These are phyloP conservation scores for Elaeidobius kamerunicus DNA, from an alignment of 2,888 invertebrate genomes.

Conservation along the genomic window DNA sequence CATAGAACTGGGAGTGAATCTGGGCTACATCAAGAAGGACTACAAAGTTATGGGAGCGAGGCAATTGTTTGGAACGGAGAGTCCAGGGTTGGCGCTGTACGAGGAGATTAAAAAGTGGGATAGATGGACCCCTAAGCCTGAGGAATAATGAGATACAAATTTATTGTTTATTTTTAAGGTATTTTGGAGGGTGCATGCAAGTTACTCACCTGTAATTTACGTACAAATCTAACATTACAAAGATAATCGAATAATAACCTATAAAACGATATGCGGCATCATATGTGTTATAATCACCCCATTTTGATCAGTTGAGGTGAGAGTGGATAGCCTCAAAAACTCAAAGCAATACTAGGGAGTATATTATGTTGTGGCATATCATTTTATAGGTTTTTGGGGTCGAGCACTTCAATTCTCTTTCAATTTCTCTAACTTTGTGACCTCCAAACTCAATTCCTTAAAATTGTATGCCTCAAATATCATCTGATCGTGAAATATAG, in stretches of 20 bases:
- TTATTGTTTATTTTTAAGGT: no score
- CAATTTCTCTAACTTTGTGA: no score
- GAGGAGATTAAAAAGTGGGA: conserved; percentile 66
- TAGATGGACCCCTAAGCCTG: background rate
- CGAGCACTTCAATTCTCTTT: no score
- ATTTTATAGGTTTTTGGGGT: no score
- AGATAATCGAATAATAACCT: background rate
- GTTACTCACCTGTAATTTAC: background rate
- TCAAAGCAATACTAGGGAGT: no score
- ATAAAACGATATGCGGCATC: conserved; percentile 67
- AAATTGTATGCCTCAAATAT: no score
- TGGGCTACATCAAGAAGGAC: conserved; percentile 59
- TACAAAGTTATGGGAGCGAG: conserved; percentile 68
- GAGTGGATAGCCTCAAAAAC: no score
- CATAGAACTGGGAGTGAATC: conserved; percentile 61
- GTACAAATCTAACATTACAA: background rate
- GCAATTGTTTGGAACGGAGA: conserved; percentile 59
- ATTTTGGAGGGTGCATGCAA: no score
- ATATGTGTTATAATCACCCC: conserved; percentile 75
- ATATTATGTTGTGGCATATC: no score
- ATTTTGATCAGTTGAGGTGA: conserved; percentile 79
- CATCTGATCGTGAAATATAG: no score
- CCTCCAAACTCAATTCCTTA: no score
- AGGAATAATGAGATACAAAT: background rate
- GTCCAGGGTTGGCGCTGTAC: conserved; percentile 66